These are phyloP conservation scores for Tachyglossus aculeatus DNA, from an alignment of 2,797 vertebrate genomes.

Conservation along the genomic window DNA sequence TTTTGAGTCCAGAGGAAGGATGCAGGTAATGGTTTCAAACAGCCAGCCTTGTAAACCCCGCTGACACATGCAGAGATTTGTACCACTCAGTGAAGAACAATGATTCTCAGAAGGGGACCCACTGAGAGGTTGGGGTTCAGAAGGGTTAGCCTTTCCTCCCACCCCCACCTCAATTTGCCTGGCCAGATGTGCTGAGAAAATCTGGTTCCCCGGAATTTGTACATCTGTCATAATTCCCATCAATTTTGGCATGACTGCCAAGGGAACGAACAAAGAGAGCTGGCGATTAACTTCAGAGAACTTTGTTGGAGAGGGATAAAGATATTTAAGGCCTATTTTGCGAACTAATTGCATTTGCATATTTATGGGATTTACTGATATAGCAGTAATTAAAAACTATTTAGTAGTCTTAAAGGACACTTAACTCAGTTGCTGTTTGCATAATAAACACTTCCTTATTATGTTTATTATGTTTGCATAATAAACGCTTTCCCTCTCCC, in stretches of 20 bases:
- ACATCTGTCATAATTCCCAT: conserved; percentile 68
- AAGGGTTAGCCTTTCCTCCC: background rate
- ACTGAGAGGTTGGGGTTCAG: background rate
- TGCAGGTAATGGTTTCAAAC: too few species aligned
- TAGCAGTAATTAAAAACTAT: conserved; percentile 77
- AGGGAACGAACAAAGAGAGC: conserved; percentile 64
- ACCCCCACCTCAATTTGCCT: background rate
- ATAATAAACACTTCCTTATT: conserved; percentile 72
- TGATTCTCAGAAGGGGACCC: too few species aligned
- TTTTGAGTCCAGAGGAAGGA: too few species aligned
- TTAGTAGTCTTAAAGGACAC: conserved; percentile 76
- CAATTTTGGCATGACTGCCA: conserved; percentile 53
- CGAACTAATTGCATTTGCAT: conserved; percentile 76
- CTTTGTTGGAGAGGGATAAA: conserved; percentile 72
- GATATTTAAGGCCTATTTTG: conserved; percentile 75
- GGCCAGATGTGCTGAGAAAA: conserved; percentile 64
- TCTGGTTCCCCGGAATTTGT: conserved; percentile 42
- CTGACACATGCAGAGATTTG: too few species aligned
- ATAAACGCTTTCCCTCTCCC: conserved; percentile 55
- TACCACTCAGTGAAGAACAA: too few species aligned
- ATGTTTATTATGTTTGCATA: conserved; percentile 66
- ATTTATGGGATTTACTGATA: conserved; percentile 76
- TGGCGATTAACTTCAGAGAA: conserved; percentile 73
- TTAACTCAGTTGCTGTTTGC: conserved; percentile 75
- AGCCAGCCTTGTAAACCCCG: too few species aligned